These are phyloP conservation scores for Araneus ventricosus DNA, from an alignment of 1,140 invertebrate genomes.

Conservation along the genomic window DNA sequence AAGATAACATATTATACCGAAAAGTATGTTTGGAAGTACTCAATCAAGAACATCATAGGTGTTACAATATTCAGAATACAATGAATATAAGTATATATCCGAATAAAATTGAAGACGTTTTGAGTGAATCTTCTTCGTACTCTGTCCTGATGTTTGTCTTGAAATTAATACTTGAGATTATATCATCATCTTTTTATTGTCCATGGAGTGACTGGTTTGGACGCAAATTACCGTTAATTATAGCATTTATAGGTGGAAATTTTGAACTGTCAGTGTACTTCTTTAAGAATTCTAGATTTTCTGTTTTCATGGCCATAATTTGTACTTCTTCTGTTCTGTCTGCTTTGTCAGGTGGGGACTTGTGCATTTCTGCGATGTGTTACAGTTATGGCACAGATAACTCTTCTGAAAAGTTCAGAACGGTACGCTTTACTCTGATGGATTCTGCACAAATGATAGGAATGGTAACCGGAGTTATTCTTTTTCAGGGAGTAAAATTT, in stretches of 20 bases:
- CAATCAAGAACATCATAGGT: background rate
- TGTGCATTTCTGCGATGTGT: background rate
- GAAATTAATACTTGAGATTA: background rate
- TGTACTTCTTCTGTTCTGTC: background rate
- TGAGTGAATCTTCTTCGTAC: background rate
- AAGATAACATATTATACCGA: constrained; percentile 3
- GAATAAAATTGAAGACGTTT: background rate
- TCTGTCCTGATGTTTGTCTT: background rate
- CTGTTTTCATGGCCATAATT: background rate
- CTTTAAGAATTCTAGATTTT: background rate
- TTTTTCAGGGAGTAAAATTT: background rate
- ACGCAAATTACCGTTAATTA: background rate
- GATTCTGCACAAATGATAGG: background rate
- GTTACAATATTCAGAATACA: background rate
- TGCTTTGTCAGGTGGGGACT: background rate
- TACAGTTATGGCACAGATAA: background rate
- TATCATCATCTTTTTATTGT: background rate
- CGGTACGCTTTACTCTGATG: background rate
- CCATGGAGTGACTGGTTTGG: constrained; percentile 32
- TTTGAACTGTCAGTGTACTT: background rate
- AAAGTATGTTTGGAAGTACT: constrained; percentile 3
- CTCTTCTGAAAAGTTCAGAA: background rate
- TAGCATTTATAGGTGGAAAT: constrained; percentile 25
- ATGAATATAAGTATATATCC: background rate
- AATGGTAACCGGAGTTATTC: background rate